Evolutionary conservation across 37 sponge, comb jelly and placozoan genomes (phyloP).

Genomic region (Amphimedon queenslandica): DNA sequence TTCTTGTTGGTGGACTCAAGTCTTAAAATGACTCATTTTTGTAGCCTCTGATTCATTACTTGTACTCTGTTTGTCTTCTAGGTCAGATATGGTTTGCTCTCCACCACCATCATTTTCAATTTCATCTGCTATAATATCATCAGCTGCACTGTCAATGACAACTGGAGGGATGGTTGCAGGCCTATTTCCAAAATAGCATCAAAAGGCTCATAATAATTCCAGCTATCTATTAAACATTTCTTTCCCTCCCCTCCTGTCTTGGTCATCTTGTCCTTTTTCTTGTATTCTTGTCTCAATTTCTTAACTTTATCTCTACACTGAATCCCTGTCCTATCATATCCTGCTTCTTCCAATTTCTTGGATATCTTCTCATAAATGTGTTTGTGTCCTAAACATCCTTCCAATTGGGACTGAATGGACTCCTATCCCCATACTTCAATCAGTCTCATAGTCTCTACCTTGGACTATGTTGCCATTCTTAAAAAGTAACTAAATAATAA

Average conservation of each 20-base stretch:
- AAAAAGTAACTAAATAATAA: too few species aligned
- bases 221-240: not conserved
- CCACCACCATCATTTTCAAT: too few species aligned
- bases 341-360: not conserved
- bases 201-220: too few species aligned
- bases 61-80: not conserved
- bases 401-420: too few species aligned
- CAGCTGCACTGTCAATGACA: conserved; percentile 8
- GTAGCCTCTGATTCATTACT: not conserved
- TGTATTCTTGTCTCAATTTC: conserved; percentile 8
- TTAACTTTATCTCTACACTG: conserved; percentile 11
- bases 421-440: too few species aligned
- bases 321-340: not conserved
- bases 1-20: too few species aligned
- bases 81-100: too few species aligned
- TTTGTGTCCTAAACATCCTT: too few species aligned
- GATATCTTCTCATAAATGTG: too few species aligned
- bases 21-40: not conserved
- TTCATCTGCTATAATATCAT: too few species aligned
- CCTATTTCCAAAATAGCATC: not conserved
- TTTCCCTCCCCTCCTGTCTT: not conserved
- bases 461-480: too few species aligned
- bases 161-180: not conserved
- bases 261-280: conserved; percentile 5
- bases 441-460: too few species aligned